Evolutionary conservation across 2,797 vertebrate genomes (phyloP).

Genomic region (Pteronotus mesoamericanus): DNA sequence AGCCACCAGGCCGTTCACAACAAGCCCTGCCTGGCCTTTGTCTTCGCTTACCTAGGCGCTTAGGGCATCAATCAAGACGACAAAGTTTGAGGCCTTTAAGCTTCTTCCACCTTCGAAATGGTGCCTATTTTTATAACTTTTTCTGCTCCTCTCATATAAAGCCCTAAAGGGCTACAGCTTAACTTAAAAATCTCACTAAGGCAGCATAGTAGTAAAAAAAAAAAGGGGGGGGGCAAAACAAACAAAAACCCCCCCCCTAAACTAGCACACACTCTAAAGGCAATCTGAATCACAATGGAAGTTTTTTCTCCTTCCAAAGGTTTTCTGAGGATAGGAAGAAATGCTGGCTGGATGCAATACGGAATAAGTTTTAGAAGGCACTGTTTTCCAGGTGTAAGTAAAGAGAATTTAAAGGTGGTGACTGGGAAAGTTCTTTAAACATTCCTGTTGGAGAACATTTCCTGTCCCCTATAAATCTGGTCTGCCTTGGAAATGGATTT

Average conservation of each 20-base stretch:
- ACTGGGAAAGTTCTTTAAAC: neutral
- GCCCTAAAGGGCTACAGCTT: neutral
- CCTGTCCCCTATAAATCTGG: neutral
- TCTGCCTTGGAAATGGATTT: neutral
- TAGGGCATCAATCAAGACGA: neutral
- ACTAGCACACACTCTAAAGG: neutral
- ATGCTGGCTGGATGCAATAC: neutral
- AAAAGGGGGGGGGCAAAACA: neutral
- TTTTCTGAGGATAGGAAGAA: neutral
- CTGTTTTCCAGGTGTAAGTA: neutral
- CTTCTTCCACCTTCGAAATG: neutral
- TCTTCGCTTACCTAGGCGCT: slow-evolving; percentile 58
- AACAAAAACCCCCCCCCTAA: neutral
- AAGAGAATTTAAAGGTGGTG: neutral
- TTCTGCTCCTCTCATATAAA: neutral
- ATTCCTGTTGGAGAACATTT: neutral
- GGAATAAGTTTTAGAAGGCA: neutral
- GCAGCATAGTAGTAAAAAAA: neutral
- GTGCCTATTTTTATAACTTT: neutral
- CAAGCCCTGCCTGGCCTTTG: slow-evolving; percentile 60
- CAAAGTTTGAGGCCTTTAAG: slow-evolving; percentile 14
- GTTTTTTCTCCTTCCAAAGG: neutral
- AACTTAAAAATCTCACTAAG: slow-evolving; percentile 2
- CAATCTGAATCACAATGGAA: slow-evolving; percentile 1
- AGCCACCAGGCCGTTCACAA: neutral